Evolutionary conservation across 1,140 invertebrate species (phyloP).

Genomic region (Camponotus pennsylvanicus): DNA sequence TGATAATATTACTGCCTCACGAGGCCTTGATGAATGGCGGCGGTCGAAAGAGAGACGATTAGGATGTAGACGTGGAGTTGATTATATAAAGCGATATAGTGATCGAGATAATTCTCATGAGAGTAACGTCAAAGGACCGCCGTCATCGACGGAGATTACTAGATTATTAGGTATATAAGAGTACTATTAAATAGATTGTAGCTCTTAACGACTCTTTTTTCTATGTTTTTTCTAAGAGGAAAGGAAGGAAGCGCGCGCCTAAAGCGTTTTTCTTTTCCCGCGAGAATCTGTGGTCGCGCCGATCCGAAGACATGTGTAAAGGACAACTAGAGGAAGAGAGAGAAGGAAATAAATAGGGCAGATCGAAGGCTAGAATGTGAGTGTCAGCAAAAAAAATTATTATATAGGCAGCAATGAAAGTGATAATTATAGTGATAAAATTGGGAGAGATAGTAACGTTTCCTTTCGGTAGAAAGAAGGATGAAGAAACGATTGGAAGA

Average conservation of each 20-base stretch:
- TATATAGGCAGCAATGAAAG: slow-evolving; percentile 37
- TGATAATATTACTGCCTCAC: slow-evolving; percentile 83
- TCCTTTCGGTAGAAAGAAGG: not conserved
- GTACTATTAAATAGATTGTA: slow-evolving; percentile 77
- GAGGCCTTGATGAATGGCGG: slow-evolving; percentile 84
- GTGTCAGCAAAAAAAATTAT: slow-evolving; percentile 18
- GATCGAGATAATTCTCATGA: slow-evolving; percentile 26
- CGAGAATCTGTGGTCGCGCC: slow-evolving; percentile 69
- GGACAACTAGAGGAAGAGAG: not conserved
- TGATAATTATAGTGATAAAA: slow-evolving; percentile 67
- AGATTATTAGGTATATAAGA: slow-evolving; percentile 82
- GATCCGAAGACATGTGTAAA: slow-evolving; percentile 59
- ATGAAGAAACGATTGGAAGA: not conserved
- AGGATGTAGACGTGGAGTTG: not conserved
- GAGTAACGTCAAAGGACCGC: slow-evolving; percentile 70
- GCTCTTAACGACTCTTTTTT: slow-evolving; percentile 74
- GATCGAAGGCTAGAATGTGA: slow-evolving; percentile 24
- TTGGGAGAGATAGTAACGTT: not conserved
- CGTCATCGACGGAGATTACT: slow-evolving; percentile 85
- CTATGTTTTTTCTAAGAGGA: slow-evolving; percentile 66
- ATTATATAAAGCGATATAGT: slow-evolving; percentile 4
- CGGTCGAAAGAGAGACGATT: slow-evolving; percentile 68
- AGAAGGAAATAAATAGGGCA: slow-evolving; percentile 11
- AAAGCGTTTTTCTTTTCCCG: slow-evolving; percentile 48
- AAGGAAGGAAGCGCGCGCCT: slow-evolving; percentile 47